Conservation (phyloP, 2,113 vertebrate genomes). For the Neogale vison region DNA sequence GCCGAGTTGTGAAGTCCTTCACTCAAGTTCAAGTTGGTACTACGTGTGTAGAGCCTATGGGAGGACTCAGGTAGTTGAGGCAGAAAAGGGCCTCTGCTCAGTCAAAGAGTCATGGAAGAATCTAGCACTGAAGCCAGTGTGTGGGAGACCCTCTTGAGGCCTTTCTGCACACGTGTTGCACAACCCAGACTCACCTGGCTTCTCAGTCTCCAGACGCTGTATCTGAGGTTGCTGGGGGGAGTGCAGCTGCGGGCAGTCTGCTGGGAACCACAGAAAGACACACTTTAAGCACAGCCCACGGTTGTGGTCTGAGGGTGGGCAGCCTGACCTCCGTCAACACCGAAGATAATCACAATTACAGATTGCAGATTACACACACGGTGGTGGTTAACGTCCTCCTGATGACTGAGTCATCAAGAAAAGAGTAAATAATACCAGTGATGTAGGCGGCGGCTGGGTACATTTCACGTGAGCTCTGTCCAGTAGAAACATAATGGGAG, state of each 20-base stretch:
- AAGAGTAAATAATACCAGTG: neutral
- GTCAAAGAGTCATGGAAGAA: neutral
- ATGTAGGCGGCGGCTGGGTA: neutral
- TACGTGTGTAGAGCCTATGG: neutral
- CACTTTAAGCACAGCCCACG: neutral
- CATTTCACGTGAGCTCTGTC: neutral
- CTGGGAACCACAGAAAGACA: neutral
- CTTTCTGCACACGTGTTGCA: neutral
- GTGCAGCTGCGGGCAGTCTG: neutral
- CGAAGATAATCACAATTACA: neutral
- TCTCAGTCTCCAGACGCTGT: neutral
- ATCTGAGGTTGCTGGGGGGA: neutral
- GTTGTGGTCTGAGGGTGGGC: neutral
- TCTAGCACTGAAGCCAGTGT: neutral
- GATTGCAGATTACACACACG: neutral
- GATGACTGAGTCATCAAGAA: conserved; percentile 28
- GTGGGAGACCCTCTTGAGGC: neutral
- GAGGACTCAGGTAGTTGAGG: neutral
- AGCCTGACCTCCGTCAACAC: conserved; percentile 38
- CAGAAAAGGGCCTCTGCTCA: neutral
- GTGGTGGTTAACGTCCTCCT: neutral
- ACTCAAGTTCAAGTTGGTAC: neutral
- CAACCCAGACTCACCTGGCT: neutral
- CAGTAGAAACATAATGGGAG: neutral
- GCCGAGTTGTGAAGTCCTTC: neutral